Evolutionary conservation across 2,888 invertebrate genomes (phyloP), one percentile per base, ranked within the genome.

Genomic region (Sceliomorpha sp.): DNA sequence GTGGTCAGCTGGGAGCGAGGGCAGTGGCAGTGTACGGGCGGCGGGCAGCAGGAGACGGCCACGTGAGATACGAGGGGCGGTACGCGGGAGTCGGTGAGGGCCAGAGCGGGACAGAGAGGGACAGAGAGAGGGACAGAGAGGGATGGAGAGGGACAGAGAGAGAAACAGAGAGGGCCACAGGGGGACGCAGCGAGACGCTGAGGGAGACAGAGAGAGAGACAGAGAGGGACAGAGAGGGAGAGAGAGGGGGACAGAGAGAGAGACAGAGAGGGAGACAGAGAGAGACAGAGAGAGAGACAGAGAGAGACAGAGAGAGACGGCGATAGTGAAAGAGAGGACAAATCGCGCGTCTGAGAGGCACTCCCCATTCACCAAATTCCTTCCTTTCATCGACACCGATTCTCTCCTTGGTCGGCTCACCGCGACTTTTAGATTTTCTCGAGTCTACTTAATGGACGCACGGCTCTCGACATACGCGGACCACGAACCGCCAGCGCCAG

Each of bases 281-380:
- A 32, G 3, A 32, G 32, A 36, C 12, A 5, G 36, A n/a, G 1
- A 13, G n/a, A 15, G n/a, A 12, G 26, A 13, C 7, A 31, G 37
- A 31, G 45, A 29, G 36, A 34, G 45, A 56, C 31, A 53, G 53
- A 47, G 29, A 42, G 55, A 56, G 51, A 58, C n/a, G n/a, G n/a
- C n/a, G n/a, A n/a, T n/a, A n/a, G n/a, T n/a, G n/a, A n/a, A 74
- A 70, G 71, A 74, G 75, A 72, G 72, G 72, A 82, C 74, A 75
- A 76, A 75, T 72, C 74, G 73, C 73, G 72, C 50, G 44, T 36
- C 51, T 73, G 64, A 74, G 72, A 72, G 76, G 71, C 72, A 68
- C 83, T 85, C 81, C n/a, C 84, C 83, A 81, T 84, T 84, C 82
- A 80, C 83, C 77, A 79, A 85, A 86, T 85, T 85, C 84, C 83